Percentiles rank a stretch among this genome's conserved stretches.
phyloP scores from a whole-genome alignment of 2,113 vertebrate genomes.

The Misgurnus anguillicaudatus region DNA sequence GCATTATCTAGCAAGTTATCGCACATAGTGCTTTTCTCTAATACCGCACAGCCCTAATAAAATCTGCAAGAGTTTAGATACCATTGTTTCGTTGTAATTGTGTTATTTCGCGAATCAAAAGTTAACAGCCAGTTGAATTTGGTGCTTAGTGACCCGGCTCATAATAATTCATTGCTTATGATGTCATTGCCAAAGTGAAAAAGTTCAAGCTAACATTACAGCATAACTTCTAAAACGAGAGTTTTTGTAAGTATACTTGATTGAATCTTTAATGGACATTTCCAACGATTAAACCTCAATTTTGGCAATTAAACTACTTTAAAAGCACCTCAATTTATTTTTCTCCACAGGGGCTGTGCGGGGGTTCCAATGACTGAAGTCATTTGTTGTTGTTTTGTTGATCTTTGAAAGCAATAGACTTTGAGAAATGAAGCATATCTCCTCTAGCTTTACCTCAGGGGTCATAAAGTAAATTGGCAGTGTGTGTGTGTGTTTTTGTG shows the following conservation, averaged over 20 bases:
- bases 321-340: slow-evolving; percentile 1
- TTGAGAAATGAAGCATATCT: slow-evolving; percentile 29
- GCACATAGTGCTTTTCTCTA: too few species aligned
- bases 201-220: background rate
- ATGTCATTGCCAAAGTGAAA: too few species aligned
- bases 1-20: too few species aligned
- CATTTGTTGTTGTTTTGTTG: background rate
- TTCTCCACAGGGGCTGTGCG: background rate
- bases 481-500: slow-evolving; percentile 37
- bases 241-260: too few species aligned
- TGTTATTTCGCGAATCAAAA: too few species aligned
- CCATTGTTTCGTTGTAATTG: too few species aligned
- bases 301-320: background rate
- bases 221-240: background rate
- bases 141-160: too few species aligned
- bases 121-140: too few species aligned
- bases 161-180: too few species aligned
- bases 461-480: slow-evolving; percentile 27
- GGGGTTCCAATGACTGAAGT: background rate
- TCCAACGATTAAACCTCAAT: background rate
- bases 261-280: background rate
- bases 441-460: slow-evolving; percentile 9
- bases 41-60: too few species aligned
- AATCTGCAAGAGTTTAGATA: too few species aligned
- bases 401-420: background rate